phyloP scores from a whole-genome alignment of 2,797 vertebrate species.

The Chelonia mydas region DNA sequence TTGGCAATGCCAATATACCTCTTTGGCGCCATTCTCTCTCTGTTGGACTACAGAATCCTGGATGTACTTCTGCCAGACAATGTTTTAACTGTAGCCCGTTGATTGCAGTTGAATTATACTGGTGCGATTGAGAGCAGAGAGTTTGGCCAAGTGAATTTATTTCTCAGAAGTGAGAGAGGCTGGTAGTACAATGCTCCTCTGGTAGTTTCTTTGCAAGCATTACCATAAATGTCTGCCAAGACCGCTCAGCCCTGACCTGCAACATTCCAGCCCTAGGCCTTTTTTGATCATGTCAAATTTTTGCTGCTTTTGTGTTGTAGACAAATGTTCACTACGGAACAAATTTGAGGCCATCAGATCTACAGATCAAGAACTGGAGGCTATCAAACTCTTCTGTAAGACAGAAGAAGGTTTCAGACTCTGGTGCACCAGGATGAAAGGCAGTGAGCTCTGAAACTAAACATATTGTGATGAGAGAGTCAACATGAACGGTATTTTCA shows the following conservation, averaged over 20 bases:
- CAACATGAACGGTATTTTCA: neutral
- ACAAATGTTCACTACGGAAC: neutral
- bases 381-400: neutral
- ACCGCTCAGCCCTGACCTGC: neutral
- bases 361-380: neutral
- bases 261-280: neutral
- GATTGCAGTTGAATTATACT: neutral
- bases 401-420: neutral
- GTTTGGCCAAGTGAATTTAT: neutral
- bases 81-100: constrained; percentile 7
- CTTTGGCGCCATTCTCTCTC: neutral
- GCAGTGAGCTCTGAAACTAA: constrained; percentile 1
- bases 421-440: neutral
- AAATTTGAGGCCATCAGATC: neutral
- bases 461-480: neutral
- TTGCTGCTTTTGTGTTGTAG: neutral
- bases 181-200: neutral
- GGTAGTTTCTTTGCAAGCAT: neutral
- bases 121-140: neutral
- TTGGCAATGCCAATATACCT: neutral
- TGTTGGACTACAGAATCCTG: constrained; percentile 13
- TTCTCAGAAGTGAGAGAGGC: neutral
- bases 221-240: neutral
- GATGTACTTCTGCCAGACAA: neutral
- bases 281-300: neutral